These are phyloP conservation scores for Cloeon dipterum DNA, from an alignment of 2,888 invertebrate genomes.

Conservation along the genomic window DNA sequence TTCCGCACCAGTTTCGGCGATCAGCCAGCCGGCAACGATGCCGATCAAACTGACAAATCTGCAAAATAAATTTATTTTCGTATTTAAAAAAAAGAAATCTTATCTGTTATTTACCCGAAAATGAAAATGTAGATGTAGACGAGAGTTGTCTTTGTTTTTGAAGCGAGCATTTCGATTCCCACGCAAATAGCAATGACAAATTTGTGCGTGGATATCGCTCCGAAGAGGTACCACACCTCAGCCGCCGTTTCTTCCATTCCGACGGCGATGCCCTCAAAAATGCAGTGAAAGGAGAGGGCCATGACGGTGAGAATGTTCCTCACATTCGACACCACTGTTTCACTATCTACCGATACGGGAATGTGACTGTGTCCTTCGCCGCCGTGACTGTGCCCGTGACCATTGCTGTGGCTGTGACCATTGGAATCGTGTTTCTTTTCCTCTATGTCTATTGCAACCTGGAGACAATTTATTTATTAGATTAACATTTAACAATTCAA, in stretches of 20 bases:
- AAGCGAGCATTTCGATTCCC: conserved; percentile 13
- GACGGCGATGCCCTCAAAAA: conserved; percentile 15
- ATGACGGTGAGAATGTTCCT: conserved; percentile 10
- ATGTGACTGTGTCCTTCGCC: neutral
- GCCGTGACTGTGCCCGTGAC: neutral
- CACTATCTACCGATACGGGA: too few relatives aligned
- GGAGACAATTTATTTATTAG: too few relatives aligned
- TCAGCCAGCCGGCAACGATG: conserved; percentile 18
- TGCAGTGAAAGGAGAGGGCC: conserved; percentile 14
- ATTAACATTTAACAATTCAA: too few relatives aligned
- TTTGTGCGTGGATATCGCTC: conserved; percentile 14
- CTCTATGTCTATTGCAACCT: too few relatives aligned
- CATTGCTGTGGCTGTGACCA: neutral
- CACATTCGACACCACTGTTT: neutral
- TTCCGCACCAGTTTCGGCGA: conserved; percentile 8
- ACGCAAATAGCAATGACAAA: conserved; percentile 15
- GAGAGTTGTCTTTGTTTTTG: conserved; percentile 9
- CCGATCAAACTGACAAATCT: conserved; percentile 23
- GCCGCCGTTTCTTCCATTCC: conserved; percentile 11
- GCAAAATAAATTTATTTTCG: conserved; percentile 9
- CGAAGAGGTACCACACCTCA: conserved; percentile 12
- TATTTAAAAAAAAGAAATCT: too few relatives aligned
- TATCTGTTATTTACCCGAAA: neutral
- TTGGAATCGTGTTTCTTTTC: too few relatives aligned
- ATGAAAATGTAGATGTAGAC: conserved; percentile 16